Evolutionary conservation across 2,113 vertebrate species (phyloP).

Genomic region (Coptodon rendalli): DNA sequence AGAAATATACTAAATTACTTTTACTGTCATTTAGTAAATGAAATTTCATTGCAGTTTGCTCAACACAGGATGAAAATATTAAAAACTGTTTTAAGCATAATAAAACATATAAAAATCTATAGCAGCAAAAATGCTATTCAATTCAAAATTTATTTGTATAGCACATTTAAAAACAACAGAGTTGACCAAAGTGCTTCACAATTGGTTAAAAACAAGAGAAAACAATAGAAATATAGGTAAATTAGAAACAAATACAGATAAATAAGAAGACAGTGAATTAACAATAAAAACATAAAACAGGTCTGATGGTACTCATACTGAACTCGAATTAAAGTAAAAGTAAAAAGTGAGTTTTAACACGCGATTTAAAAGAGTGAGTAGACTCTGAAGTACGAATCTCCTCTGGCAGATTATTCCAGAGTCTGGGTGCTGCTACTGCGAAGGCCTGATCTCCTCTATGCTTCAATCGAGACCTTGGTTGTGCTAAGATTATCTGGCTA

Average conservation of each 20-base stretch:
- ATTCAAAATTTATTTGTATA: neutral
- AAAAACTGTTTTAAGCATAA: neutral
- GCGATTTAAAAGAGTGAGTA: neutral
- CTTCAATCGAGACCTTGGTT: rapidly evolving
- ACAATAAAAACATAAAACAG: too few relatives aligned
- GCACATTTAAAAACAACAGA: neutral
- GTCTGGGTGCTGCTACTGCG: neutral
- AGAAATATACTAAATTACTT: neutral
- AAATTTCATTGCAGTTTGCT: neutral
- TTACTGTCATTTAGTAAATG: neutral
- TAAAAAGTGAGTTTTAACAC: rapidly evolving
- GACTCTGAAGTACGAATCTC: neutral
- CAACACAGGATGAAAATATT: neutral
- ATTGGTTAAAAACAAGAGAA: neutral
- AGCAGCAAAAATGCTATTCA: neutral
- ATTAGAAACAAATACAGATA: too few relatives aligned
- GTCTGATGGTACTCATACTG: too few relatives aligned
- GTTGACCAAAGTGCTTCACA: neutral
- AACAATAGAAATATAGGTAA: too few relatives aligned
- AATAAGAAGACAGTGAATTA: too few relatives aligned
- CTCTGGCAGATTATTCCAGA: neutral
- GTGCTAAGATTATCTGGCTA: neutral
- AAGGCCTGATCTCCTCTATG: neutral
- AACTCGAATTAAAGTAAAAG: too few relatives aligned
- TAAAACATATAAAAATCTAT: neutral